Evolutionary conservation across 1,140 invertebrate genomes (phyloP).

Genomic region (Anoplolepis gracilipes): DNA sequence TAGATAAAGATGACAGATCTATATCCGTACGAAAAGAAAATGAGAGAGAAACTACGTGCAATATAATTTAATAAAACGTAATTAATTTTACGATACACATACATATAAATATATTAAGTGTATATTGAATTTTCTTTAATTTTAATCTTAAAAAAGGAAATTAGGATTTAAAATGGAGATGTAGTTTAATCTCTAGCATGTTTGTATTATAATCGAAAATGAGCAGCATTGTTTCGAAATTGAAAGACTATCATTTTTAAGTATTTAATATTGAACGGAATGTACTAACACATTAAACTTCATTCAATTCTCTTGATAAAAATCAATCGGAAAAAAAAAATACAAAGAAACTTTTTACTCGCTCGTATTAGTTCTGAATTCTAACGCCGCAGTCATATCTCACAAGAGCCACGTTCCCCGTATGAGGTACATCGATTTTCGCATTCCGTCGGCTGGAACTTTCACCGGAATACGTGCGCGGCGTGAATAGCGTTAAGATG

Average conservation of each 20-base stretch:
- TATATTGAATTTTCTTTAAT: not conserved
- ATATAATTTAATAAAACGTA: not conserved
- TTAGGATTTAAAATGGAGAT: not conserved
- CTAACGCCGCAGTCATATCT: conserved; percentile 1
- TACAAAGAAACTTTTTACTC: not conserved
- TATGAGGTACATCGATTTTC: conserved; percentile 48
- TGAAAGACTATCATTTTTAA: not conserved
- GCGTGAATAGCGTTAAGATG: conserved; percentile 47
- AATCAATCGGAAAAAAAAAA: not conserved
- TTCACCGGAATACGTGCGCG: conserved; percentile 58
- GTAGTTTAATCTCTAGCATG: not conserved
- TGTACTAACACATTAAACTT: not conserved
- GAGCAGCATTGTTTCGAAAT: not conserved
- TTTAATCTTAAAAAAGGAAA: not conserved
- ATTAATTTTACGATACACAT: too few species aligned
- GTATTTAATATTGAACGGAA: not conserved
- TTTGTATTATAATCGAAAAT: not conserved
- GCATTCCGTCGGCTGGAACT: conserved; percentile 17
- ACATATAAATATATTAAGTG: not conserved
- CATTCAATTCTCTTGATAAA: not conserved
- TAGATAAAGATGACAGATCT: too few species aligned
- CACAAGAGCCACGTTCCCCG: conserved; percentile 3
- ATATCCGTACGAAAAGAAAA: not conserved
- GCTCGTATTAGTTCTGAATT: conserved; percentile 27
- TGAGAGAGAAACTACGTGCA: not conserved